Percentiles rank a stretch among this genome's conserved stretches.
Conservation (phyloP, 30 jellyfish, hydroid and myxozoan genomes). For the Pelagia noctiluca region DNA sequence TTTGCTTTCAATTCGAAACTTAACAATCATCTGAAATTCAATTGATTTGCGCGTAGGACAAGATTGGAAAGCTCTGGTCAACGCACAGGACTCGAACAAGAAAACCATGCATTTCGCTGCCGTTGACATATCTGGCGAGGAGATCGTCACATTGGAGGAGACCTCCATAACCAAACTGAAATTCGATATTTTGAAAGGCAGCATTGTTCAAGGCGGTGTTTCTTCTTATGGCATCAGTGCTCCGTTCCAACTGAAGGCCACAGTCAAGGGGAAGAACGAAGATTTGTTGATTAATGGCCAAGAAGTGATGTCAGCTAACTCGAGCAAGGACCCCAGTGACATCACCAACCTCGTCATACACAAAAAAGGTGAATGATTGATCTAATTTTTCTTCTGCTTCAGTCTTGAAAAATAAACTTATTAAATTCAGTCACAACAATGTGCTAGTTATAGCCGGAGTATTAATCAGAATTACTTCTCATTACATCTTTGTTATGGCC, state of each 20-base stretch:
- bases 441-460: too few relatives aligned
- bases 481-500: too few relatives aligned
- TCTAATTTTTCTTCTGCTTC: too few relatives aligned
- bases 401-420: too few relatives aligned
- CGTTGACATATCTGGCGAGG: constrained; percentile 89
- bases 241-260: constrained; percentile 74
- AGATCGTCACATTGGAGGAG: constrained; percentile 62
- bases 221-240: constrained; percentile 66
- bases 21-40: neutral
- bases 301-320: constrained; percentile 50
- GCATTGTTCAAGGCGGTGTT: constrained; percentile 68
- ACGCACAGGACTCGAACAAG: constrained; percentile 73
- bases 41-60: constrained; percentile 38
- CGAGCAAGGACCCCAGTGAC: constrained; percentile 74
- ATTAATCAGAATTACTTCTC: too few relatives aligned
- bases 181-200: constrained; percentile 57
- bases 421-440: too few relatives aligned
- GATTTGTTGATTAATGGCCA: constrained; percentile 83
- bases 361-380: constrained; percentile 57
- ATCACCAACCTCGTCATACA: constrained; percentile 70
- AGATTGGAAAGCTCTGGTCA: constrained; percentile 76
- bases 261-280: constrained; percentile 48
- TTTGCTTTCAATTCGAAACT: too few relatives aligned
- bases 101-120: constrained; percentile 87
- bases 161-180: constrained; percentile 54